Evolutionary conservation across 1,140 invertebrate genomes (phyloP), one percentile per base, ranked within the genome.

Genomic region (Polypedilum pembai): DNA sequence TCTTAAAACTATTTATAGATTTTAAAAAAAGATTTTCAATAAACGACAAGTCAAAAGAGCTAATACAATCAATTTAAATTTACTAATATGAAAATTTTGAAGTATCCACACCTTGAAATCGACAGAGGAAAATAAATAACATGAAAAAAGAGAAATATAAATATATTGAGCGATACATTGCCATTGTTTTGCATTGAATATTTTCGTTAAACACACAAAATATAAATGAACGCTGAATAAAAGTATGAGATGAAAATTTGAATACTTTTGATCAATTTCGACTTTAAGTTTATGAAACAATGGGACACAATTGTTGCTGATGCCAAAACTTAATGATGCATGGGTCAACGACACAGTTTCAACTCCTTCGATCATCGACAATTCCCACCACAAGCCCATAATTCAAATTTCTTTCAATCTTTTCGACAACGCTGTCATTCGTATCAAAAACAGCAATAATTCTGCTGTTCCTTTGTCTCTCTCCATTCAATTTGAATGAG

Each of bases 171-270:
- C 45, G 45, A 56, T 56, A 56, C 45, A 56, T 56, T 56, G 45
- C 45, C 45, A 56, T 56, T 56, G 45, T 56, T 56, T 56, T 56
- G 45, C 45, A 56, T 56, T 56, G 45, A 56, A 56, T 56, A 56
- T 56, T 56, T 56, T 56, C 12, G n/a, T n/a, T n/a, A n/a, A n/a
- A n/a, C n/a, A 56, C 45, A n/a, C 12, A n/a, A 56, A 56, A n/a
- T 56, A 56, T 56, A 56, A 56, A n/a, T 56, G 45, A 56, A 56
- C 45, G 45, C 45, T 56, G 45, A 56, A 56, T 56, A 56, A n/a
- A 56, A 56, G 45, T 56, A 56, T 56, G 45, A 56, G 45, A 56
- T 56, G 45, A 56, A 56, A 56, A 56, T 56, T 56, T 56, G 45
- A 56, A 56, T 56, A 56, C 45, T 56, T 56, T 56, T 56, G 45